Base-by-base conservation (phyloP, 2,797 vertebrate species). In the Cottoperca gobio region DNA sequence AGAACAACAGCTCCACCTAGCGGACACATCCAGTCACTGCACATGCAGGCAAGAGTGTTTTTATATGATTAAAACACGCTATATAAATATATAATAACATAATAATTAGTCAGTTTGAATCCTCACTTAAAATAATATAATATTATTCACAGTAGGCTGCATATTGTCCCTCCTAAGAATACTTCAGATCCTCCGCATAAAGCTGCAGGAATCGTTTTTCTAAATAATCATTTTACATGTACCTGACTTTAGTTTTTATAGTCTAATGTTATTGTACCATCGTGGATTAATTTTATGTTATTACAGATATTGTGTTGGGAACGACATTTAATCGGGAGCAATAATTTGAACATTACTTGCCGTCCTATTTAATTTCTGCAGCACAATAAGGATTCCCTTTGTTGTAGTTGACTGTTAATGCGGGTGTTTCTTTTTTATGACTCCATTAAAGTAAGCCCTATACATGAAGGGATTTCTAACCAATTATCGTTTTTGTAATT, bases 351-450 rank as follows among this genome's bases (percentile, higher is more conserved):
- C 72, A 54, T 70, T 52, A 69, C 28, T 50, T 28, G 11, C 24
- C 16, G 31, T 70, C 40, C 42, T 23, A 50, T 76, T 82, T 74
- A 24, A 70, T 88, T 81, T 77, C 21, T 28, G 57, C 17, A 72
- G 55, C 45, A 12, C 35, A 62, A 7, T 26, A 53, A 70, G 0
- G 31, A 24, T 43, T 55, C 60, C 67, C 70, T 46, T 37, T 52
- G 64, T 63, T 68, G 28, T 17, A 45, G n/a, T 16, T 43, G 40
- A 10, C 23, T 19, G 13, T 33, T 48, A 12, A 45, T 31, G 35
- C 6, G 33, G 13, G 13, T 24, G 7, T 70, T 45, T 40, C 3
- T 31, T 33, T 8, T n/a, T n/a, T n/a, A n/a, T n/a, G n/a, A n/a
- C n/a, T n/a, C n/a, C n/a, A n/a, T n/a, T n/a, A n/a, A n/a, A n/a